Percentiles rank a stretch among this genome's conserved stretches.
phyloP scores from a whole-genome alignment of 2,888 invertebrate species.

The Tuberolachnus salignus region DNA sequence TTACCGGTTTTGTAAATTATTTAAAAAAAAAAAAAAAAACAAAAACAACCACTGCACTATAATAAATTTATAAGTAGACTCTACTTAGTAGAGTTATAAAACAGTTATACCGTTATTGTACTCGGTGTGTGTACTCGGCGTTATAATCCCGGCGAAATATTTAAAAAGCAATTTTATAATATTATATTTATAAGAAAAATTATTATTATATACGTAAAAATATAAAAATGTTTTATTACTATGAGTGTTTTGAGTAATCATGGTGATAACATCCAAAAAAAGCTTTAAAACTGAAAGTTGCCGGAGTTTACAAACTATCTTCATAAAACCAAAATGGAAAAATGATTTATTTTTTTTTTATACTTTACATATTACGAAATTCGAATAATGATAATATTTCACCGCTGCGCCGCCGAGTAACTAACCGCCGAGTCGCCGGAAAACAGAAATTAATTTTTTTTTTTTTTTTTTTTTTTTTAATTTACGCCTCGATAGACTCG shows the following conservation, averaged over 20 bases:
- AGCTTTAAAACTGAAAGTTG: background rate
- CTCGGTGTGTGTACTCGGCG: background rate
- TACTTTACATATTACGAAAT: background rate
- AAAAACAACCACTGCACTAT: background rate
- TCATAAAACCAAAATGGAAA: background rate
- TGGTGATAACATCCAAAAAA: background rate
- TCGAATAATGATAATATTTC: background rate
- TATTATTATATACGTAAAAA: background rate
- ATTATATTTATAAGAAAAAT: background rate
- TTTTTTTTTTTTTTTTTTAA: too few relatives aligned
- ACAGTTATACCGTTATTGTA: background rate
- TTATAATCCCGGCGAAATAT: background rate
- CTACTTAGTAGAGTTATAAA: background rate
- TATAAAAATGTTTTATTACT: slow-evolving; percentile 13
- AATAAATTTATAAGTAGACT: background rate
- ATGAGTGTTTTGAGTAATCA: background rate
- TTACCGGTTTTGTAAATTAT: too few relatives aligned
- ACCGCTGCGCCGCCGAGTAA: background rate
- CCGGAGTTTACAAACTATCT: background rate
- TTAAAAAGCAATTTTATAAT: background rate
- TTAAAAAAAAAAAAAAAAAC: too few relatives aligned
- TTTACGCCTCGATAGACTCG: too few relatives aligned
- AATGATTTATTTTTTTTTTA: background rate
- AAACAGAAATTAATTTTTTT: too few relatives aligned
- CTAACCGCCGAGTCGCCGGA: too few relatives aligned